Conservation (phyloP, 1,140 invertebrate species). For the Drosophila lini region DNA sequence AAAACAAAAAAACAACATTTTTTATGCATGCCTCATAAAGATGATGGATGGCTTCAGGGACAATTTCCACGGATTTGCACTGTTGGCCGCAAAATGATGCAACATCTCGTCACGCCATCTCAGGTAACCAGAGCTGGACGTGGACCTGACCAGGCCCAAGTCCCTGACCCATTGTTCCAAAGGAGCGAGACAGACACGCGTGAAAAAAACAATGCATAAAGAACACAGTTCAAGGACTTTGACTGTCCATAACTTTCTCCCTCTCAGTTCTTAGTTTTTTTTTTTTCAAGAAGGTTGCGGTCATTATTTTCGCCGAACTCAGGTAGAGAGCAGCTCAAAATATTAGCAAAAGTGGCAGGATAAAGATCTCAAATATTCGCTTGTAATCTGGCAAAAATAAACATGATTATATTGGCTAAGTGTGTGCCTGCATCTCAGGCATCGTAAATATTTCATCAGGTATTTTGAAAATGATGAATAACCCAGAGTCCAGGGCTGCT, state of each 20-base stretch:
- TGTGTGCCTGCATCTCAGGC: conserved; percentile 17
- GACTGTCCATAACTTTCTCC: conserved; percentile 63
- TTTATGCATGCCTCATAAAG: conserved; percentile 59
- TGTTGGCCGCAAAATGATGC: conserved; percentile 60
- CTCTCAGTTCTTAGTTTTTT: conserved; percentile 27
- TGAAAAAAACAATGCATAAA: conserved; percentile 66
- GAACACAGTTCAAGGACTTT: conserved; percentile 76
- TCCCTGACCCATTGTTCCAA: conserved; percentile 32
- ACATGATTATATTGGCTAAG: conserved; percentile 42
- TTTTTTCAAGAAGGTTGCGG: conserved; percentile 60
- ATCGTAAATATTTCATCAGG: conserved; percentile 12
- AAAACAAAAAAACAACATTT: conserved; percentile 40
- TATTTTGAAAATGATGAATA: conserved; percentile 45
- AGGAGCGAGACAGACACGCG: conserved; percentile 60
- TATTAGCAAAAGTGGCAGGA: conserved; percentile 16
- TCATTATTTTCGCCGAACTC: conserved; percentile 56
- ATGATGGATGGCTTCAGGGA: conserved; percentile 38
- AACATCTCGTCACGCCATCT: conserved; percentile 60
- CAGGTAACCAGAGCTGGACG: conserved; percentile 30
- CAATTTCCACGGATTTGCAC: conserved; percentile 60
- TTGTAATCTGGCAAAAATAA: conserved; percentile 34
- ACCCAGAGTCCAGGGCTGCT: conserved; percentile 10
- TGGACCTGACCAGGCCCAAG: conserved; percentile 16
- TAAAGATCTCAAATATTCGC: conserved; percentile 26
- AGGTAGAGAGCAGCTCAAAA: conserved; percentile 44